phyloP scores from a whole-genome alignment of 2,888 invertebrate genomes.

The Nemapogon koenigi region DNA sequence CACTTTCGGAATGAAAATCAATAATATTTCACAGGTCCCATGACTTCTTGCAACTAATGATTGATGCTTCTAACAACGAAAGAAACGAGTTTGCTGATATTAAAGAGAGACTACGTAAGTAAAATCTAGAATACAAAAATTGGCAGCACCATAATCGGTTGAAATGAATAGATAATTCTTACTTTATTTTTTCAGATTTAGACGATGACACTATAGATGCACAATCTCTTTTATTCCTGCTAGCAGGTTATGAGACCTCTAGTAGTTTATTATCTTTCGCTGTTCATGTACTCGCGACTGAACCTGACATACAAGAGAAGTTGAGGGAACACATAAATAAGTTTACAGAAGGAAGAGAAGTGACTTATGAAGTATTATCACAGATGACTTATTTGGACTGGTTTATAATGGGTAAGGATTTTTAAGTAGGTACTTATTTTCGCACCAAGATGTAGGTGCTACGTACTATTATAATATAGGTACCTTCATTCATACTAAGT shows the following conservation, averaged over 20 bases:
- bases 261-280: constrained; percentile 64
- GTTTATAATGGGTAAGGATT: constrained; percentile 34
- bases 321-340: constrained; percentile 43
- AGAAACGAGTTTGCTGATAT: too few species aligned
- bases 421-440: too few species aligned
- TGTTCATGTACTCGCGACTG: constrained; percentile 55
- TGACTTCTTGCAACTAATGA: constrained; percentile 54
- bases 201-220: constrained; percentile 62
- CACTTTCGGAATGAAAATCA: too few species aligned
- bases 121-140: too few species aligned
- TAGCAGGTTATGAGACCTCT: constrained; percentile 69
- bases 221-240: constrained; percentile 64
- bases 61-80: constrained; percentile 50
- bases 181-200: constrained; percentile 34
- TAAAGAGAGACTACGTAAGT: too few species aligned
- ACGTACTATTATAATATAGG: too few species aligned
- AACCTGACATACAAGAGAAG: constrained; percentile 48
- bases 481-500: too few species aligned
- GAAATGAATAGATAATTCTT: too few species aligned
- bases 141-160: too few species aligned
- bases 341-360: constrained; percentile 38
- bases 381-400: constrained; percentile 43
- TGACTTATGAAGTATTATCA: constrained; percentile 39
- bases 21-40: constrained; percentile 38
- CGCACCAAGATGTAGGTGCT: too few species aligned